Evolutionary conservation across 2,797 vertebrate species (phyloP), one percentile per base, ranked within the genome.

Genomic region (Clarias fuscus): DNA sequence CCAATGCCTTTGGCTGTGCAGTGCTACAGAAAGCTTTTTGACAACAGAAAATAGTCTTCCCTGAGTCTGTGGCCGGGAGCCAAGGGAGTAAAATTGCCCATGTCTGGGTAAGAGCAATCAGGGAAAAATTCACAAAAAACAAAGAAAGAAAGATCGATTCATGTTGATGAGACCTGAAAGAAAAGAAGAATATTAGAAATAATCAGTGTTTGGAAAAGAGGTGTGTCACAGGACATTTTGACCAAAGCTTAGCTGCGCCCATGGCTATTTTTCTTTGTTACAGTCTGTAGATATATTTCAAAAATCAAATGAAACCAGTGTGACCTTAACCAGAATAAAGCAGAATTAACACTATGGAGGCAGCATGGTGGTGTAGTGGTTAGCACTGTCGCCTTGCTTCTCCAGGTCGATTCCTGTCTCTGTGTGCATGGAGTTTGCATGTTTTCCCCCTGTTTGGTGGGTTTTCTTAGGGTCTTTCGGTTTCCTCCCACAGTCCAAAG

Each of bases 1-100:
- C 48, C 48, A 76, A 18, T 56, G 73, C 73, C 73, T 76, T 76
- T 76, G 73, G 73, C 73, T 76, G 15, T 76, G 48, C 73, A 30
- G 73, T 30, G 53, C 73, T 18, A 76, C 48, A 76, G 48, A 76
- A 30, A 76, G 73, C 73, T 58, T 76, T 58, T 24, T 82, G 62
- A 64, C 37, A 64, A 15, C 62, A 67, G 72, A 70, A 83, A 86
- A 86, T 82, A 48, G 40, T 67, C 17, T 65, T 67, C 40, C 13
- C 40, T 65, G 53, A 7, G 8, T 76, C 53, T 76, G 15, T 77
- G 76, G 56, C 76, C 76, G 0, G 27, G 30, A 78, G 56, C 27
- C 56, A 61, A 61, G 30, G 56, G 76, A 78, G 10, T 22, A 78
- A 59, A 78, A 6, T 78, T 78, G 17, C 27, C 76, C 76, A 78